Percentiles rank a stretch among this genome's conserved stretches.
Conservation (phyloP, 2,113 vertebrate genomes). For the Bufo bufo region DNA sequence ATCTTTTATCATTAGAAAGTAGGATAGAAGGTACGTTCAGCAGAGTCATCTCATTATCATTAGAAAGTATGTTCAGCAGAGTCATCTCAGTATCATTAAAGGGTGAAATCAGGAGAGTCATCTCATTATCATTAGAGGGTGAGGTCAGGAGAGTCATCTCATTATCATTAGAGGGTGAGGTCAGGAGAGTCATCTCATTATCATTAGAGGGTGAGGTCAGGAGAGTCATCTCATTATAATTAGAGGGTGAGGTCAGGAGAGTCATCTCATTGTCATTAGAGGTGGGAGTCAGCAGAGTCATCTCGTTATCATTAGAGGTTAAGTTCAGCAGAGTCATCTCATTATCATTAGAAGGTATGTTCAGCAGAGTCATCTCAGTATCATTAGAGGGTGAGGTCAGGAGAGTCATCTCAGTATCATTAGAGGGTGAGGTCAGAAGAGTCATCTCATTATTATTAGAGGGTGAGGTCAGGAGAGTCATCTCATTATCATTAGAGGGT, state of each 20-base stretch:
- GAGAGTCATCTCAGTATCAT: background rate
- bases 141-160: background rate
- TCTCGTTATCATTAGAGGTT: background rate
- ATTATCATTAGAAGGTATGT: background rate
- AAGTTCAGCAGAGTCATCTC: background rate
- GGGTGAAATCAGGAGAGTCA: background rate
- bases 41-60: background rate
- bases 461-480: background rate
- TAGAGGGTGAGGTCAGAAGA: background rate
- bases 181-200: background rate
- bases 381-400: background rate
- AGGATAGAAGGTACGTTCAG: background rate
- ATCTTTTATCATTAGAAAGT: slow-evolving; percentile 7
- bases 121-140: background rate
- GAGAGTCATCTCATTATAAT: background rate
- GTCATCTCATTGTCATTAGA: too few relatives aligned
- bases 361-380: background rate
- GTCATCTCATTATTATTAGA: background rate
- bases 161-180: background rate
- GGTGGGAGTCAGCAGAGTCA: too few relatives aligned
- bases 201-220: too few relatives aligned
- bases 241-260: too few relatives aligned
- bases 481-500: too few relatives aligned
- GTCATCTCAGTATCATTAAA: background rate
- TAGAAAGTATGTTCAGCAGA: background rate